phyloP scores from a whole-genome alignment of 2,888 invertebrate species.

The Troilus luridus region DNA sequence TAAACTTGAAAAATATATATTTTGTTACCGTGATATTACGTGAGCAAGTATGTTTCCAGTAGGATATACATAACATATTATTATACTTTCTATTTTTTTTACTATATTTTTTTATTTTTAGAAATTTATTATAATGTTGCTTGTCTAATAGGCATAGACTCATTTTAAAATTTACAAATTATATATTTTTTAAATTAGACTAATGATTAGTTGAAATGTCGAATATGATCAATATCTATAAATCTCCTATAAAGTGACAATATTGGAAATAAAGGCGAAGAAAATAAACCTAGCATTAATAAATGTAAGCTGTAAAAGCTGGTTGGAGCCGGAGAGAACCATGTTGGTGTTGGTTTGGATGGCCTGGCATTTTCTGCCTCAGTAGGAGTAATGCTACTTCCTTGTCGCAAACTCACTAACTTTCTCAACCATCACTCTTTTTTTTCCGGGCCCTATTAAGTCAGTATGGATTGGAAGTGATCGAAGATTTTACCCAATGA shows the following conservation, averaged over 20 bases:
- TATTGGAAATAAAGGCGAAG: background rate
- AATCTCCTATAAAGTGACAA: background rate
- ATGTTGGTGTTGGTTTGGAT: conserved; percentile 3
- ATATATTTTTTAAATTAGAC: too few species aligned
- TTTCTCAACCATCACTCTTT: background rate
- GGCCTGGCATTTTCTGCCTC: conserved; percentile 27
- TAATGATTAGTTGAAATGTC: too few species aligned
- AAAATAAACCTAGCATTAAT: background rate
- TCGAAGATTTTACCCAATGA: background rate
- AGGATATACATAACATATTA: too few species aligned
- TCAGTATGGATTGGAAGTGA: background rate
- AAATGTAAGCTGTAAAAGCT: background rate
- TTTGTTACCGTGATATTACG: too few species aligned
- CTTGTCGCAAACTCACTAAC: background rate
- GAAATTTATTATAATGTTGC: too few species aligned
- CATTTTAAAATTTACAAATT: too few species aligned
- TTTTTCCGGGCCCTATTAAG: background rate
- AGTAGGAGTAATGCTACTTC: conserved; percentile 33
- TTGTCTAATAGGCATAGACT: too few species aligned
- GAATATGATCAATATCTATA: background rate
- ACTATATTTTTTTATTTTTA: too few species aligned
- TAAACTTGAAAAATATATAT: too few species aligned
- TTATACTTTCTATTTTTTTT: too few species aligned
- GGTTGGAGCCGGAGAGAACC: background rate
- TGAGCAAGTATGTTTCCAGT: too few species aligned